Evolutionary conservation across 1,140 invertebrate genomes (phyloP).

Genomic region (Radopholus similis): DNA sequence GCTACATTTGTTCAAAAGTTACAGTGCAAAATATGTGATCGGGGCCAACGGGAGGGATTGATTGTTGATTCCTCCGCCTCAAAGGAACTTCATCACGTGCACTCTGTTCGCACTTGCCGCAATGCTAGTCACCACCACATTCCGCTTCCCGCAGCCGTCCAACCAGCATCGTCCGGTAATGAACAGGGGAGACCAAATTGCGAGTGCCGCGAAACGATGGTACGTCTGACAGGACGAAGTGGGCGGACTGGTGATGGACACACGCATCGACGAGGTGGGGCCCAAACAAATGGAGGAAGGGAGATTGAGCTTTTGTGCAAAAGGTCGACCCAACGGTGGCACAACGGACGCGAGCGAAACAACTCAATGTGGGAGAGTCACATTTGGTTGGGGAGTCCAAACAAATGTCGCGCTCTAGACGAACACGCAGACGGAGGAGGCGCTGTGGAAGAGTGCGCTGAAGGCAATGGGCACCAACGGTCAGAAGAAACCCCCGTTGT

Average conservation of each 20-base stretch:
- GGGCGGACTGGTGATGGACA: conserved; percentile 59
- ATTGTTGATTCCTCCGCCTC: neutral
- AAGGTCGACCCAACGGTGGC: conserved; percentile 58
- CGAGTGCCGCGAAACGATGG: neutral
- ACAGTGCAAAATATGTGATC: too few species aligned
- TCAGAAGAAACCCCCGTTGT: too few species aligned
- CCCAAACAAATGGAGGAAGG: neutral
- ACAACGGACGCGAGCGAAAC: conserved; percentile 53
- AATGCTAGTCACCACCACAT: conserved; percentile 74
- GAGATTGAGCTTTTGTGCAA: neutral
- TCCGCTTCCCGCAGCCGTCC: conserved; percentile 62
- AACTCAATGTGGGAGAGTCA: conserved; percentile 35
- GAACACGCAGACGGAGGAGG: conserved; percentile 30
- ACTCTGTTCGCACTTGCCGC: conserved; percentile 92
- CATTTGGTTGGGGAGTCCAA: neutral
- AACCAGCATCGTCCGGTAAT: conserved; percentile 44
- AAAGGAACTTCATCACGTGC: conserved; percentile 78
- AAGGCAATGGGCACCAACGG: conserved; percentile 80
- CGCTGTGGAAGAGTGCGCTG: conserved; percentile 74
- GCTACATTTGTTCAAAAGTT: too few species aligned
- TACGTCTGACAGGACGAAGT: conserved; percentile 25
- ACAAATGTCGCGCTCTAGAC: conserved; percentile 4
- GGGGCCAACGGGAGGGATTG: neutral
- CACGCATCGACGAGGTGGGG: conserved; percentile 41
- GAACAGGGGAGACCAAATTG: conserved; percentile 33